Percentiles rank a stretch among this genome's conserved stretches.
phyloP scores from a whole-genome alignment of 2,888 invertebrate species.

The Epistrophe eligans region DNA sequence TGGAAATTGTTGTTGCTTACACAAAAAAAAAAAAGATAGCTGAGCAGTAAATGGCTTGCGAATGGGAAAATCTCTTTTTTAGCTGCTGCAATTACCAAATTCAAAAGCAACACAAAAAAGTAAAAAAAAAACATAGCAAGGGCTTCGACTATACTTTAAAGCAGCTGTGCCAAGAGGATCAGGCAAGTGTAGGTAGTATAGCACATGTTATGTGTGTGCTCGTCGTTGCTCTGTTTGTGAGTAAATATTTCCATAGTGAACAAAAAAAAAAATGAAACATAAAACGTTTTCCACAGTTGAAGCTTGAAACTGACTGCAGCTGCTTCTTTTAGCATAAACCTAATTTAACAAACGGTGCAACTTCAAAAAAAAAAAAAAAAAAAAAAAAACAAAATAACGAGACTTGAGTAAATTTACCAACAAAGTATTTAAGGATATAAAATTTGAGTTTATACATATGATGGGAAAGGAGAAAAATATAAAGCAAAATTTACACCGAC shows the following conservation, averaged over 20 bases:
- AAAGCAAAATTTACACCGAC: slow-evolving; percentile 14
- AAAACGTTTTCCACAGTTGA: slow-evolving; percentile 18
- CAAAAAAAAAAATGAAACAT: slow-evolving; percentile 57
- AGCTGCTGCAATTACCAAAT: slow-evolving; percentile 73
- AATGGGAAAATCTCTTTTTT: slow-evolving; percentile 60
- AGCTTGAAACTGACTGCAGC: slow-evolving; percentile 38
- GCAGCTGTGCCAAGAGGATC: slow-evolving; percentile 36
- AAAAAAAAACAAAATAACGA: slow-evolving; percentile 15
- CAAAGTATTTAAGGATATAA: slow-evolving; percentile 54
- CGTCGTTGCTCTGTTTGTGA: slow-evolving; percentile 49
- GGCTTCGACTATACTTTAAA: slow-evolving; percentile 22
- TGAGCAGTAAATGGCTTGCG: slow-evolving; percentile 67
- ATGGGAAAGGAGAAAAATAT: slow-evolving; percentile 19
- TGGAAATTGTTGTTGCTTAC: slow-evolving; percentile 65
- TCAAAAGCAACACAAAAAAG: slow-evolving; percentile 47
- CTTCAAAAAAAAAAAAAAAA: slow-evolving; percentile 36
- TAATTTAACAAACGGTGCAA: slow-evolving; percentile 57
- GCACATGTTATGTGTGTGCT: slow-evolving; percentile 60
- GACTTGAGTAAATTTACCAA: slow-evolving; percentile 63
- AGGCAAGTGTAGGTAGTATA: not conserved
- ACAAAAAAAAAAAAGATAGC: slow-evolving; percentile 15
- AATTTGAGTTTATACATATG: slow-evolving; percentile 26
- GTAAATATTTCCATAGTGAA: slow-evolving; percentile 68
- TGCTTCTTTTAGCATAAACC: slow-evolving; percentile 42
- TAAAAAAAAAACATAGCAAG: not conserved